Conservation (phyloP, 35 echinoderm and acorn worm genomes). For the Stichopus chloronotus region DNA sequence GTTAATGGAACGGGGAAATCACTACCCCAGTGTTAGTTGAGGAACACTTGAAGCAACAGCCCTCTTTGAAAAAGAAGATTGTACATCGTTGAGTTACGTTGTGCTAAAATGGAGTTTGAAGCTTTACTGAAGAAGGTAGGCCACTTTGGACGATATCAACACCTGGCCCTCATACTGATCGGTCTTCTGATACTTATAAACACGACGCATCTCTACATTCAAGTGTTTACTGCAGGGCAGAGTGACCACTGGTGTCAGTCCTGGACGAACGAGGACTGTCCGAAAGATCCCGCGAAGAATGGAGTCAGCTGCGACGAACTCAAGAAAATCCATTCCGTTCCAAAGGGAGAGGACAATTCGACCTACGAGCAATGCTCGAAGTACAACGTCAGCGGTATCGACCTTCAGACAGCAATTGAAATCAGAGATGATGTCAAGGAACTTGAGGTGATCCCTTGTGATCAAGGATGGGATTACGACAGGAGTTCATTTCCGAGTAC, state of each 20-base stretch:
- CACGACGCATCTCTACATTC: background rate
- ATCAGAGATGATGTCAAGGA: background rate
- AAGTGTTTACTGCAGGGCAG: conserved; percentile 1
- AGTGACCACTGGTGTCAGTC: conserved; percentile 15
- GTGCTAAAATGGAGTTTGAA: conserved; percentile 3
- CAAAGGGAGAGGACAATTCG: background rate
- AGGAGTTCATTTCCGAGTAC: background rate
- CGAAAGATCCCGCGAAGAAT: background rate
- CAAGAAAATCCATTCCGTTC: background rate
- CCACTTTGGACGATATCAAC: conserved; percentile 10
- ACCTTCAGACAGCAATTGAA: background rate
- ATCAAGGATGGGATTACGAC: conserved; percentile 16
- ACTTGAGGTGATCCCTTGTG: background rate
- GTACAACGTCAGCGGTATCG: background rate
- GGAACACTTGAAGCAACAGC: too few species aligned
- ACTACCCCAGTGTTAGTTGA: too few species aligned
- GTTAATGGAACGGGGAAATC: too few species aligned
- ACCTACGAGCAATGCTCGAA: background rate
- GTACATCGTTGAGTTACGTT: background rate
- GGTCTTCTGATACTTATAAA: background rate
- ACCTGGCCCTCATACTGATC: background rate
- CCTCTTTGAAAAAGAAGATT: too few species aligned
- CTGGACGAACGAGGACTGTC: background rate
- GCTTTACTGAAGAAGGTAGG: background rate
- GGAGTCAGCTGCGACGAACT: background rate